These are phyloP conservation scores for Odocoileus hemionus DNA, from an alignment of 2,113 vertebrate genomes.

Conservation along the genomic window DNA sequence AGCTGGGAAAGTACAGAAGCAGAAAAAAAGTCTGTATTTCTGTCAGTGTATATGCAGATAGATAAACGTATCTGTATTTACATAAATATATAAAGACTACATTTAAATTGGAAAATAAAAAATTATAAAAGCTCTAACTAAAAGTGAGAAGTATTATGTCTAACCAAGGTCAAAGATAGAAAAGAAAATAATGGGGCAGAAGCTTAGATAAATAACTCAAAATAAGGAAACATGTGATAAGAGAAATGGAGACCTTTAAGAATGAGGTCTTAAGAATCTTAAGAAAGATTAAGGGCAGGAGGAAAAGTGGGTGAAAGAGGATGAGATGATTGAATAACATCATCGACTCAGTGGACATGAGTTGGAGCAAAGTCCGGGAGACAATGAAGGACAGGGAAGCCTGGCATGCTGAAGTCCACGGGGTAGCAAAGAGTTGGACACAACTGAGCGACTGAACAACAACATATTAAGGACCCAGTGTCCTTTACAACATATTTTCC, in stretches of 20 bases:
- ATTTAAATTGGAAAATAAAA: neutral
- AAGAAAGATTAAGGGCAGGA: neutral
- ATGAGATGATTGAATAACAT: neutral
- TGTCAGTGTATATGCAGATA: neutral
- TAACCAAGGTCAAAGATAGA: neutral
- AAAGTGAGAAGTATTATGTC: neutral
- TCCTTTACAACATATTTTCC: neutral
- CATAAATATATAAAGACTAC: neutral
- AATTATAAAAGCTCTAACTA: neutral
- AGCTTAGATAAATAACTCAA: neutral
- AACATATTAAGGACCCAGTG: neutral
- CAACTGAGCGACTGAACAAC: neutral
- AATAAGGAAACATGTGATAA: neutral
- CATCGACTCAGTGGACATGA: neutral
- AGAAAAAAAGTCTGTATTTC: neutral
- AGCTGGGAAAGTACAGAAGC: slow-evolving; percentile 7
- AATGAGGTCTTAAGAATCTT: neutral
- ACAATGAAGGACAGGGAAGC: neutral
- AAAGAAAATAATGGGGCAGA: neutral
- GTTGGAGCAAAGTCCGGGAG: neutral
- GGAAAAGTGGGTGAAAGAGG: neutral
- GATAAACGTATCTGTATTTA: neutral
- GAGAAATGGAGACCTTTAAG: neutral
- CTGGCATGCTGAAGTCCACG: neutral
- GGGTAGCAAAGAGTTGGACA: neutral